Conservation (phyloP, 2,113 vertebrate species). For the Setophaga kirtlandii region DNA sequence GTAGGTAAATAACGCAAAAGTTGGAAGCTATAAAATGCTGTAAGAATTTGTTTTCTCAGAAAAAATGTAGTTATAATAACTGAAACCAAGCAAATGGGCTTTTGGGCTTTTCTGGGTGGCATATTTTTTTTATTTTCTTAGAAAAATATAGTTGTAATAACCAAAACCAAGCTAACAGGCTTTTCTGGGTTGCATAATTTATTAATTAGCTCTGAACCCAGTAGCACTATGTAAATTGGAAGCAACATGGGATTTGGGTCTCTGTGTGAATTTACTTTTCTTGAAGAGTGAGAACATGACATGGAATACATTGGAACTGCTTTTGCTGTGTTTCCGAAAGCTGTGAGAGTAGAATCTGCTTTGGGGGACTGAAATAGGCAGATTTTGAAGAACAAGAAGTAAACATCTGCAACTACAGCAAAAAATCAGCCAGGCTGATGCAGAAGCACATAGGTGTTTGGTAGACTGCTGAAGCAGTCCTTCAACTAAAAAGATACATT, state of each 20-base stretch:
- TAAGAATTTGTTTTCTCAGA: not conserved
- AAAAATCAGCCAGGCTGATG: not conserved
- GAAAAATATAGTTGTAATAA: not conserved
- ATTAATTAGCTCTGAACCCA: conserved; percentile 43
- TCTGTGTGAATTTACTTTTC: conserved; percentile 6
- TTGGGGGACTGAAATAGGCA: not conserved
- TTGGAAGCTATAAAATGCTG: not conserved
- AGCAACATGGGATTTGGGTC: not conserved
- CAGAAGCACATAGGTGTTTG: not conserved
- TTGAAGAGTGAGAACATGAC: not conserved
- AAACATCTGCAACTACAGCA: not conserved
- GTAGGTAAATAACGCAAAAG: not conserved
- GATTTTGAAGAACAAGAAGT: not conserved
- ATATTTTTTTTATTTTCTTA: not conserved
- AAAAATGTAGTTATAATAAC: not conserved
- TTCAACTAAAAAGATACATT: not conserved
- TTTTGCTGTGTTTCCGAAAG: not conserved
- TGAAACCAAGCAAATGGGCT: not conserved
- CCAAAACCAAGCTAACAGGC: not conserved
- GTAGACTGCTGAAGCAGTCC: not conserved
- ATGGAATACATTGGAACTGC: conserved; percentile 10
- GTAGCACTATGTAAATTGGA: conserved; percentile 25
- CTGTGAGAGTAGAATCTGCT: not conserved
- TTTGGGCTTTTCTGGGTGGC: not conserved
- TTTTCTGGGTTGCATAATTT: conserved; percentile 52